Evolutionary conservation across 2,888 invertebrate species (phyloP).

Genomic region (Dryobota labecula): DNA sequence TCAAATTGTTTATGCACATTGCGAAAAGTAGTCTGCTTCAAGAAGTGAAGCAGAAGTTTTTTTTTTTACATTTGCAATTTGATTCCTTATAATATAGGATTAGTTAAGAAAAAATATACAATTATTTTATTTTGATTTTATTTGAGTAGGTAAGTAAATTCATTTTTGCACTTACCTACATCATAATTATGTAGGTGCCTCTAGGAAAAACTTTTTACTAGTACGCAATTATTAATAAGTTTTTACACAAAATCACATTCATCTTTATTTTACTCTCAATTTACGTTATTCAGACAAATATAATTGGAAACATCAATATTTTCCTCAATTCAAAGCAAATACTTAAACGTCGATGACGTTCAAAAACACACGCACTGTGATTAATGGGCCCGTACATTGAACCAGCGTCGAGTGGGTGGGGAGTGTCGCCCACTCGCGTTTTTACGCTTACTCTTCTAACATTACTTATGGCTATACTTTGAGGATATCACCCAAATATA

Average conservation of each 20-base stretch:
- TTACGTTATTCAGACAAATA: not conserved
- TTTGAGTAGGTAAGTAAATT: not conserved
- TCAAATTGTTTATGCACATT: not conserved
- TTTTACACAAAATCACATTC: not conserved
- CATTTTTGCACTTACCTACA: not conserved
- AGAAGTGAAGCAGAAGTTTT: not conserved
- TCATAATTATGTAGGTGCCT: not conserved
- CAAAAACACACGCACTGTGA: constrained; percentile 57
- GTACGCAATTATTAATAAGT: not conserved
- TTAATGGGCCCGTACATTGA: constrained; percentile 66
- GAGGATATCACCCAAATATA: constrained; percentile 22
- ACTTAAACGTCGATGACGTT: constrained; percentile 41
- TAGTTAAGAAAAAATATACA: not conserved
- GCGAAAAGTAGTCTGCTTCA: not conserved
- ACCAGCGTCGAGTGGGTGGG: constrained; percentile 60
- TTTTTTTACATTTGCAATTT: not conserved
- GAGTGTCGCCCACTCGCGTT: constrained; percentile 62
- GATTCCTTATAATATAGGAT: not conserved
- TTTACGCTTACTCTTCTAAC: constrained; percentile 44
- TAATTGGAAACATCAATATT: constrained; percentile 8
- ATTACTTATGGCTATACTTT: constrained; percentile 21
- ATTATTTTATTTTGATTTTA: not conserved
- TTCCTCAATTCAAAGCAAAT: constrained; percentile 28
- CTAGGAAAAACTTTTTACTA: not conserved
- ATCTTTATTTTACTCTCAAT: not conserved